These are phyloP conservation scores for Drosophila quinaria DNA, from an alignment of 2,888 invertebrate species.

Conservation along the genomic window DNA sequence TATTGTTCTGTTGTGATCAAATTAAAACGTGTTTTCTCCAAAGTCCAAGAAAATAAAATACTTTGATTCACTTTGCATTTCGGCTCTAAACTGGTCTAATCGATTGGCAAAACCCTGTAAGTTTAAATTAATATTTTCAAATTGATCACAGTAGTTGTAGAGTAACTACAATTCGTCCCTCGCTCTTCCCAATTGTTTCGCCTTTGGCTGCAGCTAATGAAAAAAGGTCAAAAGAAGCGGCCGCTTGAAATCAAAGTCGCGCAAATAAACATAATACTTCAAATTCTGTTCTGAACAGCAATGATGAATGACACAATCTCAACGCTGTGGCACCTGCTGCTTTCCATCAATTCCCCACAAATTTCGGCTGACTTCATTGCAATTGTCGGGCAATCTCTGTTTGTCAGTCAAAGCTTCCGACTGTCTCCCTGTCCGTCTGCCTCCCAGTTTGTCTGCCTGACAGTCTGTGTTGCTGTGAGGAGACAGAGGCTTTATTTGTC, in stretches of 20 bases:
- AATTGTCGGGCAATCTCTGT: slow-evolving; percentile 57
- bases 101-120: no score
- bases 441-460: background rate
- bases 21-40: no score
- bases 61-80: no score
- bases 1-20: no score
- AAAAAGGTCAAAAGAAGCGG: slow-evolving; percentile 27
- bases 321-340: slow-evolving; percentile 30
- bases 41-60: no score
- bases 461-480: slow-evolving; percentile 3
- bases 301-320: slow-evolving; percentile 52
- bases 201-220: slow-evolving; percentile 27
- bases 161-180: background rate
- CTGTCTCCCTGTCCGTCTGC: slow-evolving; percentile 5
- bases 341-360: slow-evolving; percentile 11
- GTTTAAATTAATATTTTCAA: no score
- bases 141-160: background rate
- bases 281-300: slow-evolving; percentile 40
- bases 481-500: slow-evolving; percentile 57
- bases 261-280: slow-evolving; percentile 67
- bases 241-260: slow-evolving; percentile 51
- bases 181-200: slow-evolving; percentile 1
- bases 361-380: slow-evolving; percentile 55
- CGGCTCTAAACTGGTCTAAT: no score
- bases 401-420: slow-evolving; percentile 25